Conservation (phyloP, 2,888 invertebrate species). For the Lasius platythorax region DNA sequence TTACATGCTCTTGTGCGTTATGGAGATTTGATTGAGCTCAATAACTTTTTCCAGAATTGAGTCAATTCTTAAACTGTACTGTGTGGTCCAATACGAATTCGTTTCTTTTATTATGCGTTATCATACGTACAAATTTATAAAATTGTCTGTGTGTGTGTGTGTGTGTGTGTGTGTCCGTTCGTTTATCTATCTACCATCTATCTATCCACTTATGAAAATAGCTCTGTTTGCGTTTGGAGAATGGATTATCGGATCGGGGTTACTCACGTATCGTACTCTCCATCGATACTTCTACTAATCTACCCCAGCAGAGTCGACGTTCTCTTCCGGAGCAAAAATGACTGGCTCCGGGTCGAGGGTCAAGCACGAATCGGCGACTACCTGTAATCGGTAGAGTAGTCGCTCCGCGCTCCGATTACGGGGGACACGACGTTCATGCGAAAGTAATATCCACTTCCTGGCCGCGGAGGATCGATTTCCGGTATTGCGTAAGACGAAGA, state of each 20-base stretch:
- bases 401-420: conserved; percentile 53
- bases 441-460: conserved; percentile 71
- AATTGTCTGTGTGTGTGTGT: conserved; percentile 8
- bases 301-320: conserved; percentile 20
- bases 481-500: conserved; percentile 67
- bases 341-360: conserved; percentile 32
- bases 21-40: conserved; percentile 34
- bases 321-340: conserved; percentile 46
- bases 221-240: conserved; percentile 24
- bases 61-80: conserved; percentile 19
- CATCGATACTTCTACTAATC: conserved; percentile 39
- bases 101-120: neutral
- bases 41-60: conserved; percentile 2
- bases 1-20: conserved; percentile 29
- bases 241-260: conserved; percentile 25
- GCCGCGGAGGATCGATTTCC: conserved; percentile 69
- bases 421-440: conserved; percentile 61
- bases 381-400: conserved; percentile 43
- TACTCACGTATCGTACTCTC: conserved; percentile 12
- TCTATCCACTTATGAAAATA: conserved; percentile 16
- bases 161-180: neutral
- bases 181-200: neutral
- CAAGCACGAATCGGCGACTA: conserved; percentile 53
- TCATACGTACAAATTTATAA: conserved; percentile 16
- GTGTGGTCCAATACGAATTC: neutral